Conservation (phyloP, 2,113 vertebrate species). For the Anthoscopus minutus region DNA sequence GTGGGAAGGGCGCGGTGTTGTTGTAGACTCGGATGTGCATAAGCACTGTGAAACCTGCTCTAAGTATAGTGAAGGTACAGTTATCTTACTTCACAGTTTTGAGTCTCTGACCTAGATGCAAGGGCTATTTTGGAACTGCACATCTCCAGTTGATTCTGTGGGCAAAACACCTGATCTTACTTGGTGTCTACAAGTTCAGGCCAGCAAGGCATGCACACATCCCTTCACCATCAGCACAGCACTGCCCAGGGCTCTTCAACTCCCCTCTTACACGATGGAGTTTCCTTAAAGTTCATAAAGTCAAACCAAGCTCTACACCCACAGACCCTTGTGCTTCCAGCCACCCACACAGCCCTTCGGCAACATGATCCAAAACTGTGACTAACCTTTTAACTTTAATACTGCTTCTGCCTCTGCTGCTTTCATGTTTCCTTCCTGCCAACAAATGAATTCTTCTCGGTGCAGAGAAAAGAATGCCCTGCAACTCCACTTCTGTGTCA, state of each 20-base stretch:
- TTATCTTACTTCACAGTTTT: not conserved
- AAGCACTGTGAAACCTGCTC: not conserved
- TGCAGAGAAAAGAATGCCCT: not conserved
- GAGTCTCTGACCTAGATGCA: not conserved
- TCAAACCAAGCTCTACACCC: not conserved
- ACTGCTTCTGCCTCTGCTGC: no score
- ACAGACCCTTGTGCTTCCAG: not conserved
- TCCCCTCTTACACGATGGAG: not conserved
- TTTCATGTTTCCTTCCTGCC: not conserved
- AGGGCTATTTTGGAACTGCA: not conserved
- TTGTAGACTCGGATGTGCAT: not conserved
- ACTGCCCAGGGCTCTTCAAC: not conserved
- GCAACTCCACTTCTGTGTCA: not conserved
- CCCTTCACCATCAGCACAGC: rapidly evolving
- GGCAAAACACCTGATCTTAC: rapidly evolving
- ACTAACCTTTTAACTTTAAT: not conserved
- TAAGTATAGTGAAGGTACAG: not conserved
- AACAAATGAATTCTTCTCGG: not conserved
- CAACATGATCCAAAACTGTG: not conserved
- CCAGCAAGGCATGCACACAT: rapidly evolving
- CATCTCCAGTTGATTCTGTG: not conserved
- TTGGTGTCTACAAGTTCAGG: not conserved
- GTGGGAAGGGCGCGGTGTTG: not conserved
- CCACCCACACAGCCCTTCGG: rapidly evolving
- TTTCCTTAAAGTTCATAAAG: not conserved